A percentile compares a stretch with the other conserved stretches of the same genome.
Conservation (phyloP, 2,797 vertebrate species). For the Pangasius larnaudii region DNA sequence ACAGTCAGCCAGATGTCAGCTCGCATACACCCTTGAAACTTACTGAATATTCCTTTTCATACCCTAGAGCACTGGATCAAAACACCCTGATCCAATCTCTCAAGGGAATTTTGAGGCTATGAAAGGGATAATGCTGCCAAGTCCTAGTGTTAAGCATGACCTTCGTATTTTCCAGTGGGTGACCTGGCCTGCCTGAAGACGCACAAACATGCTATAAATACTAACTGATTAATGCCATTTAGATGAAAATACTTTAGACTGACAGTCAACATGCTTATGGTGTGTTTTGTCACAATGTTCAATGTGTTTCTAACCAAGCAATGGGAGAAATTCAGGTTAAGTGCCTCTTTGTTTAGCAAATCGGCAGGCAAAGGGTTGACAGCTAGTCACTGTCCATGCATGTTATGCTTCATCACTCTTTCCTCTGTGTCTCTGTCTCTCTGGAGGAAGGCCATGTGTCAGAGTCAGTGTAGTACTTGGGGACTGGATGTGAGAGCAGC, state of each 20-base stretch:
- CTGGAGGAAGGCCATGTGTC: constrained; percentile 39
- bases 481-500: constrained; percentile 39
- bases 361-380: constrained; percentile 60
- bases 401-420: constrained; percentile 48
- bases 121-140: constrained; percentile 11
- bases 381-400: constrained; percentile 65
- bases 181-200: not conserved
- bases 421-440: constrained; percentile 34
- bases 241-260: not conserved
- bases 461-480: constrained; percentile 41
- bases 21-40: not conserved
- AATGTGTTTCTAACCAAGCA: constrained; percentile 7
- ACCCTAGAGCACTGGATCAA: not conserved
- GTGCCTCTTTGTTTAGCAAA: constrained; percentile 60
- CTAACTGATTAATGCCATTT: too few relatives aligned
- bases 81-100: not conserved
- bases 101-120: not conserved
- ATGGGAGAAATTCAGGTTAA: constrained; percentile 56
- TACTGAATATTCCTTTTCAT: not conserved
- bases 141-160: not conserved
- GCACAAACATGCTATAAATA: not conserved
- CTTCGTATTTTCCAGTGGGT: not conserved
- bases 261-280: not conserved
- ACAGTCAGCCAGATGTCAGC: not conserved
- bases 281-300: not conserved